A percentile compares a stretch with the other conserved stretches of the same genome.
These are phyloP conservation scores for Meteorus colon DNA, from an alignment of 2,888 invertebrate genomes.

Conservation along the genomic window DNA sequence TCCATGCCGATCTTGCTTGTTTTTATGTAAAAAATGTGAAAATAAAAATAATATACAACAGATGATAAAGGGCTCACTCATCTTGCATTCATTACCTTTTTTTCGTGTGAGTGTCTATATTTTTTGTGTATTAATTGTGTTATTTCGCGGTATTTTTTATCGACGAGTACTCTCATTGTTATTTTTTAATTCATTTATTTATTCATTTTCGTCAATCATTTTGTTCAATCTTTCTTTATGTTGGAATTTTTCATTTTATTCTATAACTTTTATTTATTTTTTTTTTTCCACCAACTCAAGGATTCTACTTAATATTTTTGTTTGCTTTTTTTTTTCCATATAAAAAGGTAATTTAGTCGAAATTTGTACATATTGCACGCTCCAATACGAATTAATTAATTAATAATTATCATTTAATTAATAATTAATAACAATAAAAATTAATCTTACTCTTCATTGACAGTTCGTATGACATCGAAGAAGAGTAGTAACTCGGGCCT, in stretches of 20 bases:
- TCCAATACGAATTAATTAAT: constrained; percentile 66
- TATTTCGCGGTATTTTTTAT: constrained; percentile 31
- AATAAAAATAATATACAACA: constrained; percentile 73
- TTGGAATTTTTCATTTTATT: constrained; percentile 37
- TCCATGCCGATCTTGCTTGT: constrained; percentile 70
- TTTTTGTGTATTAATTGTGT: constrained; percentile 35
- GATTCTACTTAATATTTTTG: constrained; percentile 57
- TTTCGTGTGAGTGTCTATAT: constrained; percentile 24
- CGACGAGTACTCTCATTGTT: constrained; percentile 39
- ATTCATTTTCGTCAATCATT: neutral
- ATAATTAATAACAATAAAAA: constrained; percentile 58
- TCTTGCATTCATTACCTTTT: constrained; percentile 38
- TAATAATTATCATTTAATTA: constrained; percentile 55
- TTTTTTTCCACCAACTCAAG: constrained; percentile 52
- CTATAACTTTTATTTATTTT: constrained; percentile 41
- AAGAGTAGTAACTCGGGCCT: constrained; percentile 42
- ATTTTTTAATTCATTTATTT: constrained; percentile 17
- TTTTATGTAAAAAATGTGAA: constrained; percentile 71
- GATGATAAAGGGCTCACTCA: constrained; percentile 63
- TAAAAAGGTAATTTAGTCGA: constrained; percentile 65
- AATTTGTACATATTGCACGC: constrained; percentile 70
- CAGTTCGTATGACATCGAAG: constrained; percentile 48
- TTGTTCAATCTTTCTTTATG: neutral
- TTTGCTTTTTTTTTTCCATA: constrained; percentile 49
- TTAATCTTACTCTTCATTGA: constrained; percentile 52